A percentile compares a stretch with the other conserved stretches of the same genome.
phyloP scores from a whole-genome alignment of 1,140 invertebrate genomes.

The Drosophila fuyamai region DNA sequence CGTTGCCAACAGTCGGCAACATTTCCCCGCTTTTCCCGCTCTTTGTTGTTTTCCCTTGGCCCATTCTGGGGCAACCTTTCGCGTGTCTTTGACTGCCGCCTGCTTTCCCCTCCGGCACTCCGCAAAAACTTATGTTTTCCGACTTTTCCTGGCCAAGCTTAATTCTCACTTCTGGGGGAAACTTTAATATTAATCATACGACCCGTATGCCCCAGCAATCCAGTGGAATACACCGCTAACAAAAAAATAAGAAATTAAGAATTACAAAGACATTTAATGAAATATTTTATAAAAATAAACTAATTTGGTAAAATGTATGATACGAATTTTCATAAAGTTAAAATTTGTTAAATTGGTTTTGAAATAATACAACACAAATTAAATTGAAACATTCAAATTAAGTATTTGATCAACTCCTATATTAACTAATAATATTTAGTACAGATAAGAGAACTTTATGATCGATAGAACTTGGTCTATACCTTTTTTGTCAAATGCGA shows the following conservation, averaged over 20 bases:
- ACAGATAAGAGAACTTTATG: no score
- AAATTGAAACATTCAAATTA: no score
- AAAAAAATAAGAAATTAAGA: not conserved
- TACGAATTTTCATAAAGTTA: no score
- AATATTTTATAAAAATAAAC: not conserved
- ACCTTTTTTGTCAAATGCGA: not conserved
- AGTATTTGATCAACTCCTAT: no score
- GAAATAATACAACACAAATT: no score
- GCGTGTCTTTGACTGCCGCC: constrained; percentile 49
- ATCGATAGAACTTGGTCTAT: no score
- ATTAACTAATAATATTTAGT: no score
- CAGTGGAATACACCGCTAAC: constrained; percentile 8
- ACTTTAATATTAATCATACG: constrained; percentile 81
- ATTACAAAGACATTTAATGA: not conserved
- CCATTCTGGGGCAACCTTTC: constrained; percentile 51
- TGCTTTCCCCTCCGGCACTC: not conserved
- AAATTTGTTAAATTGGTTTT: no score
- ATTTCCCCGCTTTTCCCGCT: constrained; percentile 17
- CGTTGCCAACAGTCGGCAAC: constrained; percentile 67
- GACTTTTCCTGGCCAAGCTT: constrained; percentile 49
- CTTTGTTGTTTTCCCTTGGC: not conserved
- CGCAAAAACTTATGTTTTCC: constrained; percentile 68
- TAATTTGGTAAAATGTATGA: not conserved
- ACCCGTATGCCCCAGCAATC: constrained; percentile 58
- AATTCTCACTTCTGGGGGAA: constrained; percentile 72